Conservation (phyloP, 1,140 invertebrate genomes). For the Nilaparvata lugens region DNA sequence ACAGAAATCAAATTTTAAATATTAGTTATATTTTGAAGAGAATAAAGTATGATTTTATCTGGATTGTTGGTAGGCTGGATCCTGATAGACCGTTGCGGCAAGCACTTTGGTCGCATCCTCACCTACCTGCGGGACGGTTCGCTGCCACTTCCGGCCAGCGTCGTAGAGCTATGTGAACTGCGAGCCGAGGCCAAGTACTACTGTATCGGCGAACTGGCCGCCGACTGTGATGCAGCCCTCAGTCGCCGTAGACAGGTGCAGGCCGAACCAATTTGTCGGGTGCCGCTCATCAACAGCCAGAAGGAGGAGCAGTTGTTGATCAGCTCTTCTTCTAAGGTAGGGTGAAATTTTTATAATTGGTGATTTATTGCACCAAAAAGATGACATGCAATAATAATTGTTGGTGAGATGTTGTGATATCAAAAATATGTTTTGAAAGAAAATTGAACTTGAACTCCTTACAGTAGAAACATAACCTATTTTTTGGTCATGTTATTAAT, state of each 20-base stretch:
- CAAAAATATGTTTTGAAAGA: too few relatives aligned
- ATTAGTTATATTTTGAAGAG: too few relatives aligned
- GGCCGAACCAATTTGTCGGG: conserved; percentile 80
- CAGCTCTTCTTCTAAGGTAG: conserved; percentile 76
- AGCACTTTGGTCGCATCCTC: conserved; percentile 94
- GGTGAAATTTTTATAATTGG: too few relatives aligned
- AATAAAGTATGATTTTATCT: too few relatives aligned
- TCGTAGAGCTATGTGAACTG: conserved; percentile 77
- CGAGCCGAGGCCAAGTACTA: conserved; percentile 96
- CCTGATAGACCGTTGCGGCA: conserved; percentile 93
- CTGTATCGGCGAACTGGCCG: conserved; percentile 76
- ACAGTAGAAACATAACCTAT: too few relatives aligned
- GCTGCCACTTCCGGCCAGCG: conserved; percentile 82
- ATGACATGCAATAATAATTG: too few relatives aligned
- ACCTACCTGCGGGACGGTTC: conserved; percentile 92
- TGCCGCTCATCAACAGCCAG: conserved; percentile 90
- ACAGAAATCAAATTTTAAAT: too few relatives aligned
- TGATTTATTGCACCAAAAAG: too few relatives aligned
- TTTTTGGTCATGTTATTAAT: too few relatives aligned
- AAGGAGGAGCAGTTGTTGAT: conserved; percentile 89
- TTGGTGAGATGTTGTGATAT: too few relatives aligned
- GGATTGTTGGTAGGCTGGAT: conserved; percentile 73
- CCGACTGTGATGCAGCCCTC: conserved; percentile 71
- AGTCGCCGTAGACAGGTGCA: conserved; percentile 68
- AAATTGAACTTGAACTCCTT: too few relatives aligned